Base-by-base conservation (phyloP, 30 jellyfish, hydroid and myxozoan species). In the Turritopsis dohrnii region DNA sequence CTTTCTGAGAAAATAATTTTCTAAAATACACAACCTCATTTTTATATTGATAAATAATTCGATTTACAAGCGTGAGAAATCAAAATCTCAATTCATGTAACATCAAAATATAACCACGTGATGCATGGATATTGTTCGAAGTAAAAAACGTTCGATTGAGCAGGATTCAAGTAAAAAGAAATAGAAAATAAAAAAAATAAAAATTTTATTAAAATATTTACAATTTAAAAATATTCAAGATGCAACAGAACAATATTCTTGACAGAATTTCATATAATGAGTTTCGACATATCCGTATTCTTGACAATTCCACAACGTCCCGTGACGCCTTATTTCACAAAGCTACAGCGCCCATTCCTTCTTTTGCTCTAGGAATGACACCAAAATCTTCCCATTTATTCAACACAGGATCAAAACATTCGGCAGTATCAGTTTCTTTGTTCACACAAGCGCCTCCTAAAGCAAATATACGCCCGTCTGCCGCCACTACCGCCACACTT, bases 341-440 rank as follows among this genome's bases (percentile, higher is more conserved):
- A 7, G 77, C 77, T 9, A 83, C 92, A 54, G 80, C 96, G 18
- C 87, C 92, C 96, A 88, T 88, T 18, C 96, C 96, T 74, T 88
- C 92, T 65, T 79, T 88, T 4, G 89, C 91, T 21, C 41, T 69
- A 24, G 84, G 60, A 86, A 88, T 77, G n/a, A 80, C 76, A 19
- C 85, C 31, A 53, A 84, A 88, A 24, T 18, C 72, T 7, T 88
- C 96, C 96, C 96, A 88, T 79, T 80, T 83, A 72, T 88, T 88
- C 71, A 84, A 66, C 53, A 79, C 31, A 4, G 96, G 96, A 76
- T 88, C 96, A 28, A 75, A 88, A n/a, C 69, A 53, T 74, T 88
- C 96, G 7, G 81, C 92, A 1, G 89, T 29, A 27, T 79, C 79
- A 28, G 89, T 76, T 73, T 88, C 96, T 53, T 65, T 88, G 69